Evolutionary conservation across 2,888 invertebrate species (phyloP), one percentile per base, ranked within the genome.

Genomic region (Mayetiola destructor): DNA sequence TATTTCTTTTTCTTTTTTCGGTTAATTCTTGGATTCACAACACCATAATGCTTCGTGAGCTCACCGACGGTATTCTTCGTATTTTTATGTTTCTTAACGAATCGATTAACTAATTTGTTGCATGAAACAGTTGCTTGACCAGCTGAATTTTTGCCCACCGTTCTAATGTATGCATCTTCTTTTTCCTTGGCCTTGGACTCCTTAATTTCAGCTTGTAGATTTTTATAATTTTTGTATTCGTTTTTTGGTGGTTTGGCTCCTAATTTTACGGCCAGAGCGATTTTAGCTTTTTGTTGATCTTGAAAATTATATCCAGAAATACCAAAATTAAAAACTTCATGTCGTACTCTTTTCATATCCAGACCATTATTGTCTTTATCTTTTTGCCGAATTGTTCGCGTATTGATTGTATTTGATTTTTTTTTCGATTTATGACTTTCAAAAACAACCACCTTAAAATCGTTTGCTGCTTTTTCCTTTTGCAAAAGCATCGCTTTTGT

Each of bases 311-410:
- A 81, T 56, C 88, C 88, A 27, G 80, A 80, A 73, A 88, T 84
- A 32, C 88, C 90, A 69, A 91, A 88, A 66, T 85, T 88, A 8
- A 88, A 79, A 4, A 93, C 79, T 67, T 93, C 92, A 69, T 84
- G 82, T 56, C 87, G 78, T 1, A 85, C 82, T 64, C 76, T 80
- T 63, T 86, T 87, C 64, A 92, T 79, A 63, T 87, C 84, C 60
- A 85, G 73, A 64, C 42, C 37, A 53, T 42, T 55, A 35, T 42
- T 3, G n/a, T 23, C 52, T 16, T 9, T 36, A 9, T 18, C 6
- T 12, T 53, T 29, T 12, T n/a, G 35, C 1, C 12, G 21, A 10
- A 23, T 21, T 29, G 42, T 29, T 35, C 2, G 2, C n/a, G 10
- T 18, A 40, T 40, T 21, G 27, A 30, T 39, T 27, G 16, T 21